phyloP scores from a whole-genome alignment of 2,888 invertebrate species.

The Capitulum mitella region DNA sequence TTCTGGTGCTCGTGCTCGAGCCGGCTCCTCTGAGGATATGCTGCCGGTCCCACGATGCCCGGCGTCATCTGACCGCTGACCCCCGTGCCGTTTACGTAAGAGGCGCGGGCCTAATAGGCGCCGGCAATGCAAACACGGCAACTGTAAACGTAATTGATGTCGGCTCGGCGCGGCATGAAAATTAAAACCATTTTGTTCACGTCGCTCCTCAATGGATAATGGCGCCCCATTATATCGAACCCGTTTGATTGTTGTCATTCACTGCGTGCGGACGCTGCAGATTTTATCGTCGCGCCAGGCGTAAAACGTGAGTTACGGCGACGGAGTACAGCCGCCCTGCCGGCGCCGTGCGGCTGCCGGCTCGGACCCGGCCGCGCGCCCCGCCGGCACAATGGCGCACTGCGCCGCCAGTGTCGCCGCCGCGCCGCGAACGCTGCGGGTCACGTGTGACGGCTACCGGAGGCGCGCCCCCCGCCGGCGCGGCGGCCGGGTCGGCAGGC shows the following conservation, averaged over 20 bases:
- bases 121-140: not conserved
- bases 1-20: too few relatives aligned
- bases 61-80: too few relatives aligned
- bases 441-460: not conserved
- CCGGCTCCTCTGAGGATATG: too few relatives aligned
- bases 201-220: constrained; percentile 7
- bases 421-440: not conserved
- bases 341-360: not conserved
- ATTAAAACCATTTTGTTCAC: constrained; percentile 8
- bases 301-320: constrained; percentile 7
- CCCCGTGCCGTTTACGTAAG: too few relatives aligned
- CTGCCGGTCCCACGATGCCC: too few relatives aligned
- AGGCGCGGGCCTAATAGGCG: too few relatives aligned
- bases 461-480: not conserved
- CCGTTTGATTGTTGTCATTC: constrained; percentile 9
- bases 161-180: not conserved
- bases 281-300: not conserved
- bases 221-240: constrained; percentile 1
- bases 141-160: not conserved
- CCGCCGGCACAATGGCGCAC: not conserved
- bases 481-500: too few relatives aligned
- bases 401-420: not conserved
- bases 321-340: not conserved
- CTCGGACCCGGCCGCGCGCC: not conserved
- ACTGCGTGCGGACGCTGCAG: not conserved